Percentiles rank a stretch among this genome's conserved stretches.
phyloP scores from a whole-genome alignment of 1,140 invertebrate genomes.

The Helicoverpa armigera region DNA sequence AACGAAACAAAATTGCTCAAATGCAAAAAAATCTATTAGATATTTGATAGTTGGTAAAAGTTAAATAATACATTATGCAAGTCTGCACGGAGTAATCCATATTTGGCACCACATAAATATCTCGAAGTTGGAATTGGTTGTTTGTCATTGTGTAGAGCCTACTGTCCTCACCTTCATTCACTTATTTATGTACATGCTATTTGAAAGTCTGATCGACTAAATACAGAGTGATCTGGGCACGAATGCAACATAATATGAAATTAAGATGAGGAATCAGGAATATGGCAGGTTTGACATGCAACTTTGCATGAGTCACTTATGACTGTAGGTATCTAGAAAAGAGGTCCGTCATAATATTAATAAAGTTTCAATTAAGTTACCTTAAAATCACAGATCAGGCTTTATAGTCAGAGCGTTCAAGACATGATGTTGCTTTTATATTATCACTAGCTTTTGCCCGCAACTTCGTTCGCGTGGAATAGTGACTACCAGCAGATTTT shows the following conservation, averaged over 20 bases:
- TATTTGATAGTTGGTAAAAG: neutral
- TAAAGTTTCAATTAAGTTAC: too few relatives aligned
- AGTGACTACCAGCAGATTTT: too few relatives aligned
- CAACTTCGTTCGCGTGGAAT: too few relatives aligned
- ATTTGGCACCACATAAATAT: slow-evolving; percentile 12
- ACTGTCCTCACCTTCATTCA: slow-evolving; percentile 19
- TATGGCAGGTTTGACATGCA: neutral
- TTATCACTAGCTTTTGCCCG: too few relatives aligned
- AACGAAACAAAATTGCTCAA: too few relatives aligned
- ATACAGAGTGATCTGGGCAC: slow-evolving; percentile 5
- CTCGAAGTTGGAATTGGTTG: neutral
- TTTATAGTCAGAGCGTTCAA: too few relatives aligned
- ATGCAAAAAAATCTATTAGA: too few relatives aligned
- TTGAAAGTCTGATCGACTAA: slow-evolving; percentile 40
- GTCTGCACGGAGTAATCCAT: neutral
- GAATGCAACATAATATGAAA: slow-evolving; percentile 27
- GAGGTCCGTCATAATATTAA: too few relatives aligned
- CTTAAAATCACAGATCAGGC: too few relatives aligned
- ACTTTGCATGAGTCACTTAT: neutral
- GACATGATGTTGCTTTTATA: neutral
- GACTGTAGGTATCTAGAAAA: neutral
- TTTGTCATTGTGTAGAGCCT: slow-evolving; percentile 13
- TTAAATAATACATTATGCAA: too few relatives aligned
- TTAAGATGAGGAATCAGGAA: neutral
- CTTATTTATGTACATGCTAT: slow-evolving; percentile 45